phyloP scores from a whole-genome alignment of 2,888 invertebrate genomes.

The Melieria crassipennis region DNA sequence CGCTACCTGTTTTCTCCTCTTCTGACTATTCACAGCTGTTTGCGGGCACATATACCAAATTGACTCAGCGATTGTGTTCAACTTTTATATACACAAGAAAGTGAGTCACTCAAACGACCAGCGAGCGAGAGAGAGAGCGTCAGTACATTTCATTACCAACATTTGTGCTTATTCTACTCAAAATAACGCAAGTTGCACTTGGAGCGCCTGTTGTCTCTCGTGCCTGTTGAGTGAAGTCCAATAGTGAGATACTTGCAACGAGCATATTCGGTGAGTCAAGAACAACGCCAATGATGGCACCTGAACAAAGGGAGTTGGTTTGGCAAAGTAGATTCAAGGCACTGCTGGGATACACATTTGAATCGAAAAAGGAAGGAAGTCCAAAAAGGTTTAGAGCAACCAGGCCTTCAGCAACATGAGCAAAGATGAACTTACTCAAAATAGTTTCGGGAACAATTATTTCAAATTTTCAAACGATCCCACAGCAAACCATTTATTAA shows the following conservation, averaged over 20 bases:
- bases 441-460: constrained; percentile 41
- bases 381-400: constrained; percentile 41
- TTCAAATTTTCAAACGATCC: not conserved
- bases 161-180: not conserved
- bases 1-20: not conserved
- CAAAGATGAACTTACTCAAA: constrained; percentile 16
- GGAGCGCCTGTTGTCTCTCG: no score
- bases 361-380: constrained; percentile 40
- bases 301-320: constrained; percentile 37
- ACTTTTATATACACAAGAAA: not conserved
- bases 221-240: not conserved
- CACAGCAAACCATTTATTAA: no score
- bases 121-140: not conserved
- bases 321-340: constrained; percentile 48
- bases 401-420: not conserved
- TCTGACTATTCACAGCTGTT: not conserved
- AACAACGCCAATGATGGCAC: no score
- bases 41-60: not conserved
- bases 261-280: no score
- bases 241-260: not conserved
- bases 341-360: constrained; percentile 46
- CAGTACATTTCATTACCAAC: not conserved
- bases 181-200: no score
- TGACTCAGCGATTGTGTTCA: no score
- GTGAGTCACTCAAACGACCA: not conserved